phyloP scores from a whole-genome alignment of 2,113 vertebrate species.

The Mastomys natalensis region DNA sequence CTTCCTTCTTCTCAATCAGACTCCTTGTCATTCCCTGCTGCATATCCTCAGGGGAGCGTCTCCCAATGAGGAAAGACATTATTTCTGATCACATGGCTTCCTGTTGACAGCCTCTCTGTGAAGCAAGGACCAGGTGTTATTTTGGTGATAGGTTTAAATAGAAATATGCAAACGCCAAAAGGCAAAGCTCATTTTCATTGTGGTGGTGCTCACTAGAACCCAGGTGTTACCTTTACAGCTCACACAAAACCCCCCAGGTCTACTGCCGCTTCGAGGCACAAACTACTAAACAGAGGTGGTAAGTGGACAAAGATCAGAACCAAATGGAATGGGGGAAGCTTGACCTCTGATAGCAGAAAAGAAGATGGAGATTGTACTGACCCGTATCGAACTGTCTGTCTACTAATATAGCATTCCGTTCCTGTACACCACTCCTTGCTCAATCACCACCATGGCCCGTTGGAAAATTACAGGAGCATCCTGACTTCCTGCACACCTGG shows the following conservation, averaged over 20 bases:
- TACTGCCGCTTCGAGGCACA: not conserved
- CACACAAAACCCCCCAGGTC: not conserved
- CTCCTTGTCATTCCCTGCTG: not conserved
- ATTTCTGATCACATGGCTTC: not conserved
- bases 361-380: not conserved
- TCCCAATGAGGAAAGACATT: not conserved
- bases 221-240: not conserved
- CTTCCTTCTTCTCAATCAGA: not conserved
- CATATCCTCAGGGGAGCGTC: not conserved
- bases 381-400: not conserved
- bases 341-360: not conserved
- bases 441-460: not conserved
- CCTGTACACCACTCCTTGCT: not conserved
- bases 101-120: not conserved
- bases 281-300: not conserved
- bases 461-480: not conserved
- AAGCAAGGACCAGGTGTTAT: not conserved
- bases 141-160: not conserved
- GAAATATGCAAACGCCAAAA: not conserved
- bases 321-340: not conserved
- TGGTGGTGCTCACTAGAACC: not conserved
- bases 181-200: not conserved
- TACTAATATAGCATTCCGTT: not conserved
- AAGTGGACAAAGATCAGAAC: not conserved
- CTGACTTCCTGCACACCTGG: not conserved